Conservation (phyloP, 2,797 vertebrate species). For the Leptodactylus fallax region DNA sequence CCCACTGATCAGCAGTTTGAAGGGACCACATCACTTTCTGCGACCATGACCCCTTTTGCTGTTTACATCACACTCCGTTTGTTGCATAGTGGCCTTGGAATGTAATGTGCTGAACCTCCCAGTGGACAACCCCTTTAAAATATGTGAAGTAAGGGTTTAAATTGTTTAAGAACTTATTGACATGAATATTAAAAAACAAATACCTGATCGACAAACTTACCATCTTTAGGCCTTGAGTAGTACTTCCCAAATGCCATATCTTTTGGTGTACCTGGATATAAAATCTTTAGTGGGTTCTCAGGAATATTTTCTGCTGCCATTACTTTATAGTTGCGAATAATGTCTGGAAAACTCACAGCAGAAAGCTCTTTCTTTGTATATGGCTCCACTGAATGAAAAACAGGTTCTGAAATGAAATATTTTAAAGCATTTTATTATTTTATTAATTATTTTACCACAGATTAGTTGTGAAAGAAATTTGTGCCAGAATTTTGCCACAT, state of each 20-base stretch:
- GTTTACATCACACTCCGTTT: no score
- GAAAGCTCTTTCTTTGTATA: slow-evolving; percentile 94
- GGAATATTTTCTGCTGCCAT: slow-evolving; percentile 97
- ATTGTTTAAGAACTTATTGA: no score
- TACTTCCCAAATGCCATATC: slow-evolving; percentile 95
- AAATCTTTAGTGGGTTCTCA: slow-evolving; percentile 91
- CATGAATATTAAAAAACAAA: not conserved
- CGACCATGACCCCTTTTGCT: no score
- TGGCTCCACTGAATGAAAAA: slow-evolving; percentile 93
- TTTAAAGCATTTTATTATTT: not conserved
- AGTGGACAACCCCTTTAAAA: no score
- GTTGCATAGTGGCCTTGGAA: no score
- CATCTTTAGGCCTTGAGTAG: slow-evolving; percentile 89
- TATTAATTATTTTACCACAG: no score
- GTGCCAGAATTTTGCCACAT: no score
- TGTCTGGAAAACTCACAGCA: slow-evolving; percentile 92
- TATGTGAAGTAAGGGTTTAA: no score
- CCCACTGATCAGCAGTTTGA: no score
- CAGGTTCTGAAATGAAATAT: slow-evolving; percentile 73
- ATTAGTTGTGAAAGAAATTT: no score
- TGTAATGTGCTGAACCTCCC: no score
- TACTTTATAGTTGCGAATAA: slow-evolving; percentile 96
- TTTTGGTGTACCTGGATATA: slow-evolving; percentile 89
- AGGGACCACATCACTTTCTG: no score
- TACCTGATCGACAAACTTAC: slow-evolving; percentile 70